Percentiles rank a stretch among this genome's conserved stretches.
Evolutionary conservation across 2,113 vertebrate genomes (phyloP).

Genomic region (Engraulis encrasicolus): DNA sequence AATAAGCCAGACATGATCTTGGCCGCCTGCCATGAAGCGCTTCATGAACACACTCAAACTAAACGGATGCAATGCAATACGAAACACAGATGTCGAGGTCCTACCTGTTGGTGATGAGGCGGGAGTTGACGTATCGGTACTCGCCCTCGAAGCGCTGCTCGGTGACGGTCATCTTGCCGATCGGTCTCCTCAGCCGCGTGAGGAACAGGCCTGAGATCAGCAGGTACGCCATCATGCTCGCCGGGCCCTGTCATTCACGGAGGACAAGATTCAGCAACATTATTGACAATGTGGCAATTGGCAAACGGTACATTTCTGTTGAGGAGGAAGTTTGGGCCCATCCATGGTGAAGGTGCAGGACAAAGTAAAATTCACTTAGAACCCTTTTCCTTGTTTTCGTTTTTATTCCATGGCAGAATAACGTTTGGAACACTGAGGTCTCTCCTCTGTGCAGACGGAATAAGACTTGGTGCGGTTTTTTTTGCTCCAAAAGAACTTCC

Average conservation of each 20-base stretch:
- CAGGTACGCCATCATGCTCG: constrained; percentile 93
- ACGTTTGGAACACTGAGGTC: no score
- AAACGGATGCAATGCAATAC: not conserved
- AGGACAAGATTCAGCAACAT: not conserved
- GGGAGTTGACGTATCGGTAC: constrained; percentile 95
- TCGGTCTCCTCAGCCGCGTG: constrained; percentile 90
- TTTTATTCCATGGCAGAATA: no score
- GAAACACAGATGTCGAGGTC: not conserved
- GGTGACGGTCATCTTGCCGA: constrained; percentile 92
- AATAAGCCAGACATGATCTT: not conserved
- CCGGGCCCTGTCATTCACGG: constrained; percentile 81
- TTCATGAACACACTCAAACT: not conserved
- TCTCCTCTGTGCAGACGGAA: no score
- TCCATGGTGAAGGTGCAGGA: no score
- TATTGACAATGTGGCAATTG: not conserved
- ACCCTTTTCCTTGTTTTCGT: no score
- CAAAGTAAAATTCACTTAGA: no score
- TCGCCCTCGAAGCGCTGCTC: constrained; percentile 97
- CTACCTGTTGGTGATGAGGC: constrained; percentile 97
- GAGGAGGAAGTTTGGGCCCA: not conserved
- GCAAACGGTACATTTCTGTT: not conserved
- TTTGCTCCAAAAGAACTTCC: no score
- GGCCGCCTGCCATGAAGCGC: not conserved
- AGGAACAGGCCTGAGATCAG: constrained; percentile 94
- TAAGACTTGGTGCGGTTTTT: no score